Conservation (phyloP, 1,140 invertebrate genomes). For the Aphaenogaster floridana region DNA sequence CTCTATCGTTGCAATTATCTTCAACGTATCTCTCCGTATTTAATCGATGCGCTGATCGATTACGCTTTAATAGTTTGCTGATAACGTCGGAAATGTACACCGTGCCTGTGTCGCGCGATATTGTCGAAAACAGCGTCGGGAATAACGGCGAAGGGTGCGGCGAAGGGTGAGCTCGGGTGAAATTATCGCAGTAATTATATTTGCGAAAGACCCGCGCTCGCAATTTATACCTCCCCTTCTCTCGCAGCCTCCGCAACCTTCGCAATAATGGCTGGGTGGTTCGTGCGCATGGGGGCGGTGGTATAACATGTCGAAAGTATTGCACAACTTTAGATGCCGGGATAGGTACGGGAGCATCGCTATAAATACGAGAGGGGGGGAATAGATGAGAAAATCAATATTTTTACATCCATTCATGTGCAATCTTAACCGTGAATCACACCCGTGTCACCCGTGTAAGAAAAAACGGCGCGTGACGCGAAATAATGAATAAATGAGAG, state of each 20-base stretch:
- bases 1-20: background rate
- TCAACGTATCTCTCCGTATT: background rate
- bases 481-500: background rate
- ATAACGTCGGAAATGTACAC: background rate
- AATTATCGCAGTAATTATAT: constrained; percentile 39
- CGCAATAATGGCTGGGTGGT: constrained; percentile 1
- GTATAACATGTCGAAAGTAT: constrained; percentile 32
- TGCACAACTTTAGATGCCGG: constrained; percentile 36
- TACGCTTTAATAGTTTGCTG: background rate
- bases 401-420: constrained; percentile 49
- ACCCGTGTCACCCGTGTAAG: background rate
- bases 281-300: background rate
- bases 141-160: background rate
- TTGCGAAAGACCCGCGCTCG: background rate
- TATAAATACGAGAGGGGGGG: constrained; percentile 6
- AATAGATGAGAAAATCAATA: constrained; percentile 45
- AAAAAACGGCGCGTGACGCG: background rate
- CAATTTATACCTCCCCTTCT: background rate
- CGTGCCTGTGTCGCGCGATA: background rate
- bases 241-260: background rate
- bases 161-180: background rate
- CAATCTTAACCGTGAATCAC: background rate
- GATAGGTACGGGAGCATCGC: constrained; percentile 16
- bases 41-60: background rate
- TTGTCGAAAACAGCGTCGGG: background rate